Percentiles rank a stretch among this genome's conserved stretches.
These are phyloP conservation scores for Nephila pilipes DNA, from an alignment of 1,140 invertebrate genomes.

Conservation along the genomic window DNA sequence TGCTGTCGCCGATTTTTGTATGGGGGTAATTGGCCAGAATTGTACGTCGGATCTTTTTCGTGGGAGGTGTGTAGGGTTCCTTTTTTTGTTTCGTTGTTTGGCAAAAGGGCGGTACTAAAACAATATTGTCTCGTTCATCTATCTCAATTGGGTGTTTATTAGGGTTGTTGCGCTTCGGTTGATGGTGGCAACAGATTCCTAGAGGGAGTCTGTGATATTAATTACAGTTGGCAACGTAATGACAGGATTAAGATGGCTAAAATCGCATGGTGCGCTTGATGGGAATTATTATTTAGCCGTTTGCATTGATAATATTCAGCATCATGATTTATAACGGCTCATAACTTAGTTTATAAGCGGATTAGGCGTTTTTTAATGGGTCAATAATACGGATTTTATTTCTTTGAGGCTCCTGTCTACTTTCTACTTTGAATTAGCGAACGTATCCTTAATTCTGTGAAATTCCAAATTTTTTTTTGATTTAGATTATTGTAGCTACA, in stretches of 20 bases:
- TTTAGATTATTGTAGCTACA: too few species aligned
- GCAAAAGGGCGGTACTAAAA: neutral
- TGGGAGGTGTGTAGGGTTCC: neutral
- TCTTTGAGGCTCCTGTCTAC: too few species aligned
- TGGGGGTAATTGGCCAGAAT: conserved; percentile 27
- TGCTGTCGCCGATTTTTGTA: neutral
- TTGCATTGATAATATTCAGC: too few species aligned
- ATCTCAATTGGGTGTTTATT: neutral
- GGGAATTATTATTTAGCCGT: too few species aligned
- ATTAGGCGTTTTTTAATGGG: too few species aligned
- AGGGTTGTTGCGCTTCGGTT: neutral
- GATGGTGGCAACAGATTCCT: neutral
- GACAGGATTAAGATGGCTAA: neutral
- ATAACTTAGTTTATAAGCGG: too few species aligned
- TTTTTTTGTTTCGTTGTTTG: neutral
- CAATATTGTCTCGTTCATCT: neutral
- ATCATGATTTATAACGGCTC: too few species aligned
- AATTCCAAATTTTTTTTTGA: too few species aligned
- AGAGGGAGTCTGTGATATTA: neutral
- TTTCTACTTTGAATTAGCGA: too few species aligned
- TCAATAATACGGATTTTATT: too few species aligned
- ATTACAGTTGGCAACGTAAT: neutral
- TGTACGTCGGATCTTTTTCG: neutral
- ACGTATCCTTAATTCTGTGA: too few species aligned
- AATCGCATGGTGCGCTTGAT: neutral